Conservation (phyloP, 2,797 vertebrate species). For the Esox masquinongy region DNA sequence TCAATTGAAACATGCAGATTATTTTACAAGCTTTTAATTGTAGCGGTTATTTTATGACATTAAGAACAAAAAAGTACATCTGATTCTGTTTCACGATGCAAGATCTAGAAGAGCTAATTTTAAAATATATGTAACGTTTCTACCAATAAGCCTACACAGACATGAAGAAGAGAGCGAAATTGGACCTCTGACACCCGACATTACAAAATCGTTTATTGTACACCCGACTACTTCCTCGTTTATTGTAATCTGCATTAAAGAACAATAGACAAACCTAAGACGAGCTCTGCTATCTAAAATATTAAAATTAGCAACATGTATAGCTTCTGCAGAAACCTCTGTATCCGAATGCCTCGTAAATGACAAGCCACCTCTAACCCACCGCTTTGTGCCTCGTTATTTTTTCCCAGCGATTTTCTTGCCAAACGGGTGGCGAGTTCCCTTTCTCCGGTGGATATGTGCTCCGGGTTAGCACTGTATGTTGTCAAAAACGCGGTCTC, state of each 20-base stretch:
- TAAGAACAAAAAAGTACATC: background rate
- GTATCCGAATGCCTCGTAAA: constrained; percentile 47
- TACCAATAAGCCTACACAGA: background rate
- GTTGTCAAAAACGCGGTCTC: constrained; percentile 67
- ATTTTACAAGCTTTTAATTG: background rate
- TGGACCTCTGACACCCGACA: constrained; percentile 33
- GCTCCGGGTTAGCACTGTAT: constrained; percentile 71
- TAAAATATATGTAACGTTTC: background rate
- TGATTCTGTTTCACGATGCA: background rate
- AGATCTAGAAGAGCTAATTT: background rate
- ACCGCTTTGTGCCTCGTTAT: constrained; percentile 80
- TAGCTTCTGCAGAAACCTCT: constrained; percentile 12
- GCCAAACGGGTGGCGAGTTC: constrained; percentile 70
- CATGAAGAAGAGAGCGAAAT: constrained; percentile 20
- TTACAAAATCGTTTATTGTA: constrained; percentile 18
- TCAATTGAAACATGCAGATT: constrained; percentile 13
- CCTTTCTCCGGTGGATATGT: constrained; percentile 68
- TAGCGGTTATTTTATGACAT: background rate
- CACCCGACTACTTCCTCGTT: constrained; percentile 15
- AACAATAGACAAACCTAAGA: background rate
- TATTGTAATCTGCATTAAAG: background rate
- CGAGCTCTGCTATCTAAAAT: constrained; percentile 1
- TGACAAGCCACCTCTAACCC: constrained; percentile 84
- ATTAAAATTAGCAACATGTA: constrained; percentile 5
- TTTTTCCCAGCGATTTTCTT: constrained; percentile 46